Evolutionary conservation across 2,888 invertebrate species (phyloP), one percentile per base, ranked within the genome.

Genomic region (Sarcophaga rosellei): DNA sequence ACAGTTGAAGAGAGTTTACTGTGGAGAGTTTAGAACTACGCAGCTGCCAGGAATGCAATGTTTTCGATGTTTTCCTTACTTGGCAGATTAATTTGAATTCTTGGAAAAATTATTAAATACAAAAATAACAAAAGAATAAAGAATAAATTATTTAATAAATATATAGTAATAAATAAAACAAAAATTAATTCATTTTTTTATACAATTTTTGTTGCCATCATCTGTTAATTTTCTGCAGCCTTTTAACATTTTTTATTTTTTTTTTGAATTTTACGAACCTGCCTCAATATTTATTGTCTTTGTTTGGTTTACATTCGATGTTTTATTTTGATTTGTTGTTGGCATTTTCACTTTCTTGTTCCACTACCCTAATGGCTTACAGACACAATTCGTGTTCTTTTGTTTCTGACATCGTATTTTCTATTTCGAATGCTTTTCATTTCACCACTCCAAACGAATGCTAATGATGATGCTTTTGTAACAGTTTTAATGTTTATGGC

Each of bases 51-150:
- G 47, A 25, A n/a, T 81, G 73, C 83, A 11, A 86, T 86, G 83
- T 86, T 86, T 86, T 80, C 86, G 45, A 86, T 86, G 80, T 83
- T 83, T 77, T 81, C 21, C 25, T 61, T 15, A 53, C 6, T 20
- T 17, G 35, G 35, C 35, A n/a, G 5, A 20, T 78, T 10, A 76
- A 70, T 53, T 53, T 17, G 53, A 17, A 15, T 53, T 53, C 12
- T 15, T 53, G 53, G 17, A 15, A 17, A 17, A 17, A 17, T 53
- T 5, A 15, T 53, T 53, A 10, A 10, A 0, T 8, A 35, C 8
- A 35, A 35, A 35, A 35, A 10, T 10, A 35, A 35, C 10, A 3
- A 4, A 15, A 15, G 4, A 17, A 4, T 17, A 17, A 53, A 53
- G 12, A 1, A 15, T 53, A 17, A 53, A 15, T 53, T 3, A 53